These are phyloP conservation scores for Tortrix viridana DNA, from an alignment of 2,888 invertebrate genomes.

Conservation along the genomic window DNA sequence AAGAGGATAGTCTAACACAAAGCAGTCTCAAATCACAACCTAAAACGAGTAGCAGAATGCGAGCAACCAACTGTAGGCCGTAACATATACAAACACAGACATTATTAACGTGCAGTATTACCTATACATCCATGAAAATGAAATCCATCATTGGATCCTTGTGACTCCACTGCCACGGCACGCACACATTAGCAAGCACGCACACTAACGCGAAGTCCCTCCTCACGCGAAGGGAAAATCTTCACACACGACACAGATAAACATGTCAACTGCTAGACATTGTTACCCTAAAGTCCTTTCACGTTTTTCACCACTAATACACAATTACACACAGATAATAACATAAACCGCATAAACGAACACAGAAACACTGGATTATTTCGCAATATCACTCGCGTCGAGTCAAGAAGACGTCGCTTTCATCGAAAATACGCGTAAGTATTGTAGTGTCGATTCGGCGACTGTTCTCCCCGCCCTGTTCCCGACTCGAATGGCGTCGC, in stretches of 20 bases:
- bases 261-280: conserved; percentile 84
- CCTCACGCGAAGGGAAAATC: conserved; percentile 84
- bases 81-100: conserved; percentile 55
- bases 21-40: conserved; percentile 52
- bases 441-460: conserved; percentile 76
- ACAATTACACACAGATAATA: conserved; percentile 73
- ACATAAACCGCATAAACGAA: conserved; percentile 74
- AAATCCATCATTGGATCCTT: conserved; percentile 82
- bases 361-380: conserved; percentile 78
- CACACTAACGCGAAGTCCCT: conserved; percentile 77
- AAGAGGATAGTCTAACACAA: conserved; percentile 59
- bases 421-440: conserved; percentile 81
- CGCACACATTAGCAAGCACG: conserved; percentile 70
- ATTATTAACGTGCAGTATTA: conserved; percentile 70
- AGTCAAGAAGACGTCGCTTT: conserved; percentile 78
- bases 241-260: conserved; percentile 85
- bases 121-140: conserved; percentile 82
- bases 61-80: conserved; percentile 52
- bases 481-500: conserved; percentile 81
- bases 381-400: conserved; percentile 79
- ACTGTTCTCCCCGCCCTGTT: conserved; percentile 84
- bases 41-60: conserved; percentile 47
- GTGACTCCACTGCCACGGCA: conserved; percentile 68
- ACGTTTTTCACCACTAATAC: conserved; percentile 78
- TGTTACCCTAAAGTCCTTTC: conserved; percentile 82